Evolutionary conservation across 2,888 invertebrate genomes (phyloP).

Genomic region (Campopleginae sp.): DNA sequence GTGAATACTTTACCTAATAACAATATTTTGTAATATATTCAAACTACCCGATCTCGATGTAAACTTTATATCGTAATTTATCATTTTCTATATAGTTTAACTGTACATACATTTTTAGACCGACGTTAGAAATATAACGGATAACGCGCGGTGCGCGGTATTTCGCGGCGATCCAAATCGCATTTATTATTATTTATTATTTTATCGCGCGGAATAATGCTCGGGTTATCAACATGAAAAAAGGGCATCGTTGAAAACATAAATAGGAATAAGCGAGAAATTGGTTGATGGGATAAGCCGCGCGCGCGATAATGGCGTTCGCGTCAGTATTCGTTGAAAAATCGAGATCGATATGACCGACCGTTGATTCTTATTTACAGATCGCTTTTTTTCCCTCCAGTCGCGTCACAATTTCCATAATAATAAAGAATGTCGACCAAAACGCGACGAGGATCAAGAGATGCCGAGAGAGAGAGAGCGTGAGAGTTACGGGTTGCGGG

Average conservation of each 20-base stretch:
- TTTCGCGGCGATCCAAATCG: not conserved
- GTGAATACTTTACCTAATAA: constrained; percentile 43
- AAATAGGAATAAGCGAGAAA: not conserved
- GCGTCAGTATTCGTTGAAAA: constrained; percentile 47
- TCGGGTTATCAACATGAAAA: constrained; percentile 5
- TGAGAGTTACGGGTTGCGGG: constrained; percentile 23
- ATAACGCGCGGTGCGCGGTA: constrained; percentile 2
- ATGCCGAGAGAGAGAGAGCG: constrained; percentile 9
- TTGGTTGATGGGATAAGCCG: not conserved
- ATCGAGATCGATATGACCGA: constrained; percentile 33
- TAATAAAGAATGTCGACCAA: constrained; percentile 10
- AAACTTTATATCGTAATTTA: constrained; percentile 45
- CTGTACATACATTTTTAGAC: constrained; percentile 43
- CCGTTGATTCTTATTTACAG: constrained; percentile 61
- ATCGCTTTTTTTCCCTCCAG: constrained; percentile 34
- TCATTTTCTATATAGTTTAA: constrained; percentile 34
- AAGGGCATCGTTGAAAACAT: not conserved
- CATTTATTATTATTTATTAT: no score
- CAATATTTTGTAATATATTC: constrained; percentile 28
- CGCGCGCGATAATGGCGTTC: not conserved
- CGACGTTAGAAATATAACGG: constrained; percentile 22
- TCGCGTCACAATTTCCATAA: constrained; percentile 4
- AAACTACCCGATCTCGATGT: constrained; percentile 46
- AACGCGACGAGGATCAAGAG: constrained; percentile 17
- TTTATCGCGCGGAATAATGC: not conserved